Percentiles rank a stretch among this genome's conserved stretches.
These are phyloP conservation scores for Podarcis raffonei DNA, from an alignment of 2,113 vertebrate species.

Conservation along the genomic window DNA sequence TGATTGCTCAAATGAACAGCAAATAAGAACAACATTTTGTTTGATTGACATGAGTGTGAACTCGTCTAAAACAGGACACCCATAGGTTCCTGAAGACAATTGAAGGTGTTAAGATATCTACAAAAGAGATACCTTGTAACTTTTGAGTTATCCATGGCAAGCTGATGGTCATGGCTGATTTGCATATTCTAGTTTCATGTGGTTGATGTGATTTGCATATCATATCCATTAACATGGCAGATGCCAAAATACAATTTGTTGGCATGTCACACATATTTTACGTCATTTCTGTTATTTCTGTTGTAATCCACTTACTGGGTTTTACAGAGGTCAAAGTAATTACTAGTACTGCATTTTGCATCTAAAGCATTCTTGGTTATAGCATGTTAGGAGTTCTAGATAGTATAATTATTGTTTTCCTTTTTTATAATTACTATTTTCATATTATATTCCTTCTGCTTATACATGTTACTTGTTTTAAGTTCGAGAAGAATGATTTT, in stretches of 20 bases:
- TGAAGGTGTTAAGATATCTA: neutral
- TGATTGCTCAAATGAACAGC: neutral
- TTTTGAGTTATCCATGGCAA: neutral
- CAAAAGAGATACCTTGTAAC: neutral
- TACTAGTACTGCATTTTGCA: no score
- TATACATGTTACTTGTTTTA: conserved; percentile 47
- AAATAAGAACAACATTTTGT: neutral
- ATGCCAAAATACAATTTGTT: neutral
- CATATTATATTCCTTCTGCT: conserved; percentile 57
- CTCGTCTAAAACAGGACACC: neutral
- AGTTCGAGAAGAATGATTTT: conserved; percentile 46
- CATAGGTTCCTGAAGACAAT: neutral
- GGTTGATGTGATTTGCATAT: neutral
- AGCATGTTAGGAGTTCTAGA: no score
- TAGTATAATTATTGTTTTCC: no score
- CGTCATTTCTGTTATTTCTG: conserved; percentile 45
- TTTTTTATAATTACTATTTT: conserved; percentile 49
- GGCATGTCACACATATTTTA: neutral
- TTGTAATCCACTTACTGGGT: no score
- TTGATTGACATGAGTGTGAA: neutral
- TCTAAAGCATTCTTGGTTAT: no score
- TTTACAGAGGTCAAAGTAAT: no score
- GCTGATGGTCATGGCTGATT: neutral
- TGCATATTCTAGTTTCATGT: neutral
- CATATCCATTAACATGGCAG: neutral